phyloP scores from a whole-genome alignment of 2,797 vertebrate species.

The Psittacula echo region DNA sequence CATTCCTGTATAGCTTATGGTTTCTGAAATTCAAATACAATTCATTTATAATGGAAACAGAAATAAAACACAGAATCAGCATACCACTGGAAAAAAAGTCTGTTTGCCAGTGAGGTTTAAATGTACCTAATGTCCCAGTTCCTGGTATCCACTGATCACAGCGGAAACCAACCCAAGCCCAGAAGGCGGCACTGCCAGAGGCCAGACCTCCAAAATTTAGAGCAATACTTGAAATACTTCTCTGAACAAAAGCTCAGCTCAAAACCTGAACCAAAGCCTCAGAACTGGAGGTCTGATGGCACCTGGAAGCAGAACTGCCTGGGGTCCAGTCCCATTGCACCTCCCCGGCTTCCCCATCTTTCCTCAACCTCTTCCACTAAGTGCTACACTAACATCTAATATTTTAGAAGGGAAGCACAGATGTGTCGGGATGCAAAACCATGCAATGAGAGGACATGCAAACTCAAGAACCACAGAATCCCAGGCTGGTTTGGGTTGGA shows the following conservation, averaged over 20 bases:
- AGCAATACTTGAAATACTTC: constrained; percentile 8
- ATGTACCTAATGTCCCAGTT: background rate
- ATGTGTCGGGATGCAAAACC: background rate
- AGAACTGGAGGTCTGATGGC: background rate
- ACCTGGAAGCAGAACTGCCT: background rate
- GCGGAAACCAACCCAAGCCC: background rate
- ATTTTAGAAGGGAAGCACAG: background rate
- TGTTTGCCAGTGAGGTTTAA: constrained; percentile 28
- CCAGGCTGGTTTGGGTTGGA: background rate
- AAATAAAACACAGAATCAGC: constrained; percentile 22
- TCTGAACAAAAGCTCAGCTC: background rate
- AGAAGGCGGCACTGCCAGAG: background rate
- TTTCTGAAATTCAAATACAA: constrained; percentile 46
- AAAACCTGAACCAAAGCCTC: background rate
- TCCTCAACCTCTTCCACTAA: background rate
- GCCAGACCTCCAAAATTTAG: background rate
- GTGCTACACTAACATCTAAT: background rate
- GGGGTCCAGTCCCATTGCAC: background rate
- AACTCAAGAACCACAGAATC: background rate
- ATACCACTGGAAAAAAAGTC: constrained; percentile 12
- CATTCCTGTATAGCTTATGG: constrained; percentile 1
- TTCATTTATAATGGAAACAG: background rate
- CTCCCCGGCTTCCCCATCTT: background rate
- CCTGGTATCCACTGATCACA: background rate
- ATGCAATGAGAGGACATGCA: background rate